A percentile compares a stretch with the other conserved stretches of the same genome.
These are phyloP conservation scores for Pristionchus maxplancki DNA, from an alignment of 2,888 invertebrate species.

Conservation along the genomic window DNA sequence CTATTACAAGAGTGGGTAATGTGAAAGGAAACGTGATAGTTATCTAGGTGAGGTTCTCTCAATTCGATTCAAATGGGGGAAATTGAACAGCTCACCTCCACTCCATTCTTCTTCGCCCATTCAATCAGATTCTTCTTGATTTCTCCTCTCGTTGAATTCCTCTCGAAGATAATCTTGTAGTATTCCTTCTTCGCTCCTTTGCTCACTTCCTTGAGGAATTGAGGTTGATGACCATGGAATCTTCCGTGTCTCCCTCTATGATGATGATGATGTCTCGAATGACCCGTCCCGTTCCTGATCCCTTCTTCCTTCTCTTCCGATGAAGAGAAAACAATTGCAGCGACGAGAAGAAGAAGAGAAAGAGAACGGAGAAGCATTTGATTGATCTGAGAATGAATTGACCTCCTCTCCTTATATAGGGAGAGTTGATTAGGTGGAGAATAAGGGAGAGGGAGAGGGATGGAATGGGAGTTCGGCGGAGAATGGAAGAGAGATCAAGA, in stretches of 20 bases:
- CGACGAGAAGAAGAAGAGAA: not conserved
- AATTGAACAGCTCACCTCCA: not conserved
- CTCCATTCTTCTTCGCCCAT: conserved; percentile 44
- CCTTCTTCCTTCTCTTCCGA: conserved; percentile 14
- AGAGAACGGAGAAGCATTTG: not conserved
- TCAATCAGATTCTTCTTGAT: conserved; percentile 31
- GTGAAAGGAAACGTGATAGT: not conserved
- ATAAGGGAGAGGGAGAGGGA: not conserved
- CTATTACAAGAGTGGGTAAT: not conserved
- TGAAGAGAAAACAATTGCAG: not conserved
- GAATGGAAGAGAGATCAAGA: not conserved
- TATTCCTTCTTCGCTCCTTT: conserved; percentile 28
- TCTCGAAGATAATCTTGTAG: not conserved
- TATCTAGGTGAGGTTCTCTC: not conserved
- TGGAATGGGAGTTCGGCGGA: not conserved
- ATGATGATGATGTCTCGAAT: not conserved
- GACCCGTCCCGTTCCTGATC: not conserved
- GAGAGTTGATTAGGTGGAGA: not conserved
- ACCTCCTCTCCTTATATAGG: not conserved
- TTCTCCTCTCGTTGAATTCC: conserved; percentile 11
- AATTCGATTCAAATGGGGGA: not conserved
- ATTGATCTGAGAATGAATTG: not conserved
- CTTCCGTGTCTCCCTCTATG: not conserved
- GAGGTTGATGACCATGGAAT: not conserved
- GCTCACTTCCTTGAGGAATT: conserved; percentile 37